A percentile compares a stretch with the other conserved stretches of the same genome.
These are phyloP conservation scores for Triops cancriformis DNA, from an alignment of 1,140 invertebrate genomes.

Conservation along the genomic window DNA sequence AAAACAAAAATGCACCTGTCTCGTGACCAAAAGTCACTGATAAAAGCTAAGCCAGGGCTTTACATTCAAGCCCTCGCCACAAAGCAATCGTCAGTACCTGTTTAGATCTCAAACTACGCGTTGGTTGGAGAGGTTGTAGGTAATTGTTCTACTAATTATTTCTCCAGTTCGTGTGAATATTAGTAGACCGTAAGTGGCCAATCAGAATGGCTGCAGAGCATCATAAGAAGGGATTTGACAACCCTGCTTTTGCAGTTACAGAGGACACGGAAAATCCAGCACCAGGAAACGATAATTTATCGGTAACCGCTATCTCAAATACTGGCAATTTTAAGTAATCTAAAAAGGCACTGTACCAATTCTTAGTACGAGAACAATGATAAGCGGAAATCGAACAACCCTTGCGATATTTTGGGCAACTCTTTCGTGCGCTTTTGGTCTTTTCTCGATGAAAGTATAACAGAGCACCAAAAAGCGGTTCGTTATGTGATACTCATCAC, in stretches of 20 bases:
- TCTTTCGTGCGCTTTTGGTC: slow-evolving; percentile 24
- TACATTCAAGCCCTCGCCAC: no score
- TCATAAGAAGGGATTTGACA: background rate
- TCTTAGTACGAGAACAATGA: slow-evolving; percentile 14
- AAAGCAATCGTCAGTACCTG: no score
- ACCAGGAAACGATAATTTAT: background rate
- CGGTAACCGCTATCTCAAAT: background rate
- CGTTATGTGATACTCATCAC: slow-evolving; percentile 15
- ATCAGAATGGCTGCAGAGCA: background rate
- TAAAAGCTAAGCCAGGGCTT: no score
- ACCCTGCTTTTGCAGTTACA: background rate
- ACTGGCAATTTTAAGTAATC: background rate
- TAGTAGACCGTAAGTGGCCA: background rate
- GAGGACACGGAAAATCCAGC: background rate
- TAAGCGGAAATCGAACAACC: background rate
- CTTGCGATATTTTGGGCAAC: slow-evolving; percentile 21
- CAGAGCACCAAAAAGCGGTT: slow-evolving; percentile 14
- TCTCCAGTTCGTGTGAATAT: no score
- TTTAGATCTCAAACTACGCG: no score
- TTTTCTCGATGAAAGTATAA: slow-evolving; percentile 17
- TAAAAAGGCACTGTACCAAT: background rate
- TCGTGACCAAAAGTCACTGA: no score
- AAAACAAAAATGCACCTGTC: no score
- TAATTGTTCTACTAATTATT: no score
- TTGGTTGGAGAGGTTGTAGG: no score